Evolutionary conservation across 2,888 invertebrate genomes (phyloP).

Genomic region (Thera britannica): DNA sequence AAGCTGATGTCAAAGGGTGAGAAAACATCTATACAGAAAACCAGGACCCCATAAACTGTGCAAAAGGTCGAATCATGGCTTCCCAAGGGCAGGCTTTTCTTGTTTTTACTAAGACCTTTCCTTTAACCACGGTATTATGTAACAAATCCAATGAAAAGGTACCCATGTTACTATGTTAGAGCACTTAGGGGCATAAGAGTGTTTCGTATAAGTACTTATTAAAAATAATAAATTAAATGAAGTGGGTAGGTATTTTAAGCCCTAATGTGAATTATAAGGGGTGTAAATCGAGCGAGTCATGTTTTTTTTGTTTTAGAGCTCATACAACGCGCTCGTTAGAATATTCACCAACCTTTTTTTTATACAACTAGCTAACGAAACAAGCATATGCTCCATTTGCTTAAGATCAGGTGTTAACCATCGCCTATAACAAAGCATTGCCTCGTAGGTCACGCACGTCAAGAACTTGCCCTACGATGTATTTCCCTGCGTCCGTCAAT

Average conservation of each 20-base stretch:
- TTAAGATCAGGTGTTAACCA: too few species aligned
- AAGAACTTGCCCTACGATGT: too few species aligned
- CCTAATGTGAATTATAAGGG: neutral
- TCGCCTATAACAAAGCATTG: too few species aligned
- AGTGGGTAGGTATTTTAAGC: neutral
- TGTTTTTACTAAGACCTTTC: constrained; percentile 38
- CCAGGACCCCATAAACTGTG: constrained; percentile 38
- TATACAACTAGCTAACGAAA: too few species aligned
- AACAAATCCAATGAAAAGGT: constrained; percentile 34
- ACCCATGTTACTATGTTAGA: neutral
- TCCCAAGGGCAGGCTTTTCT: constrained; percentile 37
- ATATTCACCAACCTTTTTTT: too few species aligned
- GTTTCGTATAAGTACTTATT: neutral
- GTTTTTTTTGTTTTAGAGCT: too few species aligned
- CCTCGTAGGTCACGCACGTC: too few species aligned
- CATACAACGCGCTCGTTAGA: too few species aligned
- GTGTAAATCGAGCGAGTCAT: too few species aligned
- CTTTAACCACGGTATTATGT: constrained; percentile 31
- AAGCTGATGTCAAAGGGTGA: constrained; percentile 19
- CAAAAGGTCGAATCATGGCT: constrained; percentile 38
- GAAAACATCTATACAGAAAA: constrained; percentile 32
- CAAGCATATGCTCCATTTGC: too few species aligned
- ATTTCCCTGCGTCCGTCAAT: too few species aligned
- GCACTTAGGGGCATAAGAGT: constrained; percentile 5
- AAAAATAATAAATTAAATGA: neutral